Base-by-base conservation (phyloP, 2,113 vertebrate genomes). In the Stigmatopora nigra region DNA sequence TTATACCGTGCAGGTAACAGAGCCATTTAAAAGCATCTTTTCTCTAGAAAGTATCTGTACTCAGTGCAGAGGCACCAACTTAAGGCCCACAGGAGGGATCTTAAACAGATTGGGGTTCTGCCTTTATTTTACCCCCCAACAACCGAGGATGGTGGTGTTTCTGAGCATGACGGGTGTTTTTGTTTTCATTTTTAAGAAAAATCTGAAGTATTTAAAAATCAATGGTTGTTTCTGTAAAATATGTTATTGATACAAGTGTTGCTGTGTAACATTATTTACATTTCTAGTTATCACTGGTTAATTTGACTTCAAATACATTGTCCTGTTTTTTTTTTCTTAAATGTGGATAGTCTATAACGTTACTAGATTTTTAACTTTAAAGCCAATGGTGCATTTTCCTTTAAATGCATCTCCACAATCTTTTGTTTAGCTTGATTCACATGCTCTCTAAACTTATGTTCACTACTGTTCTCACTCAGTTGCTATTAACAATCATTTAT, bases 1-100 rank as follows among this genome's bases (percentile, higher is more conserved):
- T 98, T 99, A 98, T 99, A 99, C 95, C 95, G 96, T 94, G 94
- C 97, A 99, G 97, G 97, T 98, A 94, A 97, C 95, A 98, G 95
- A 98, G 93, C 95, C 96, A 97, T 96, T 95, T 96, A 92, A 95
- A 97, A 93, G 91, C 95, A 93, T 93, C 97, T 94, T 78, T 97
- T 94, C 95, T 96, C 95, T 94, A 92, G 94, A 89, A 96, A 93
- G 92, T 98, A 91, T 94, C 94, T 92, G 94, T 95, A 94, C 93
- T 95, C 93, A 92, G 92, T 95, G 92, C 94, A 95, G 93, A 97
- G 92, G 91, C 93, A 91, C 92, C 94, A 96, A 91, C 94, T 94
- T 98, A 95, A 94, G 96, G 94, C 53, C 53, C 96, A 92, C 86
- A 87, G 77, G 83, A 97, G 93, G 92, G 93, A 93, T 93, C 95